Conservation (phyloP, 2,797 vertebrate species). For the Babyrousa celebensis region DNA sequence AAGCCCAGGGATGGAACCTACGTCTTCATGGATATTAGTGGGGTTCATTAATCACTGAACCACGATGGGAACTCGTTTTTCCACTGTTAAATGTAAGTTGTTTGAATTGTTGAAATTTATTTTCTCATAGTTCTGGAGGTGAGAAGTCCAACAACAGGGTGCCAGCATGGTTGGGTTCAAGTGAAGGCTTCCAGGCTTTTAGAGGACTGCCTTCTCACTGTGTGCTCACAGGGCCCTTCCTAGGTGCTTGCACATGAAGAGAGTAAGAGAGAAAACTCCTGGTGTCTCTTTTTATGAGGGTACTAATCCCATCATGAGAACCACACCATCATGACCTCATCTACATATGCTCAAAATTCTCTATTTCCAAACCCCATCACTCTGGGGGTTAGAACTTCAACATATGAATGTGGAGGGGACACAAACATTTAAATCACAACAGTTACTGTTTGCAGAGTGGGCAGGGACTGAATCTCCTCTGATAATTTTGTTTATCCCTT, state of each 20-base stretch:
- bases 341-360: not conserved
- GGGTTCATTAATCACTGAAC: too few relatives aligned
- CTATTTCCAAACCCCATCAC: not conserved
- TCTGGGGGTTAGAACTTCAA: not conserved
- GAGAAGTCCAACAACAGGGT: not conserved
- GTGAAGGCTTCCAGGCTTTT: not conserved
- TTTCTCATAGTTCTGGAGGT: not conserved
- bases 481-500: not conserved
- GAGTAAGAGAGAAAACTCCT: not conserved
- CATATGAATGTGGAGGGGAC: too few relatives aligned
- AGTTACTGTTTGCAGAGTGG: not conserved
- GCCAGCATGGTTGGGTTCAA: not conserved
- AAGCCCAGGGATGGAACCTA: too few relatives aligned
- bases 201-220: accelerated
- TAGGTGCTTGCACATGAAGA: not conserved
- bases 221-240: not conserved
- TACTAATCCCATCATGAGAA: not conserved
- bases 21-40: too few relatives aligned
- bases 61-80: not conserved
- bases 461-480: not conserved
- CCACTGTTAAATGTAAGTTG: not conserved
- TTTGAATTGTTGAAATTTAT: not conserved
- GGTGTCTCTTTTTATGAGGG: not conserved
- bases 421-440: not conserved
- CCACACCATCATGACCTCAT: not conserved